Percentiles rank a stretch among this genome's conserved stretches.
Conservation (phyloP, 2,888 invertebrate genomes). For the Adineta ricciae region DNA sequence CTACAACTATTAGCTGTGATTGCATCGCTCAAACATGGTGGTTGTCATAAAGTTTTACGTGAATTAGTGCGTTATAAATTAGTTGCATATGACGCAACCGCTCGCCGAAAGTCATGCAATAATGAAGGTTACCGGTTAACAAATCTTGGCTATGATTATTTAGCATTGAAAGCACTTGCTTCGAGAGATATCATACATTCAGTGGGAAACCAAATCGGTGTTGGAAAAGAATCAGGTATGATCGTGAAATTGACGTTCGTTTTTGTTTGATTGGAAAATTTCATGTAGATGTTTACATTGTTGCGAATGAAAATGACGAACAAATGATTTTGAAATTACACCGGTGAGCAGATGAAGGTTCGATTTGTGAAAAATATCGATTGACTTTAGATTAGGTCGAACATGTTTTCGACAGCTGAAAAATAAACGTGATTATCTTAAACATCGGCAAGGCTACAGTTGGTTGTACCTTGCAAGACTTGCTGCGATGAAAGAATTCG, state of each 20-base stretch:
- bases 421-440: slow-evolving; percentile 89
- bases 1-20: slow-evolving; percentile 76
- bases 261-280: no score
- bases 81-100: slow-evolving; percentile 66
- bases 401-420: slow-evolving; percentile 90
- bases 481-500: slow-evolving; percentile 91
- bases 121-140: slow-evolving; percentile 88
- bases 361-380: slow-evolving; percentile 50
- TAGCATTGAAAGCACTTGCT: slow-evolving; percentile 77
- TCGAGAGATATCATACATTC: slow-evolving; percentile 64
- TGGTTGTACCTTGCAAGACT: slow-evolving; percentile 93
- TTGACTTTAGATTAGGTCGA: slow-evolving; percentile 61
- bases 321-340: slow-evolving; percentile 81
- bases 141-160: slow-evolving; percentile 87
- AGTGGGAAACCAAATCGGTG: slow-evolving; percentile 95
- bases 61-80: slow-evolving; percentile 80
- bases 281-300: slow-evolving; percentile 70
- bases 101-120: slow-evolving; percentile 64
- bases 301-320: slow-evolving; percentile 67
- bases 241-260: no score
- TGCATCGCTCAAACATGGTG: slow-evolving; percentile 81
- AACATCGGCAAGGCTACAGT: slow-evolving; percentile 72
- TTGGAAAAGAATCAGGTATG: slow-evolving; percentile 80
- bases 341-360: slow-evolving; percentile 52
- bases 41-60: slow-evolving; percentile 76